These are phyloP conservation scores for Zeuzera pyrina DNA, from an alignment of 2,888 invertebrate genomes.

Conservation along the genomic window DNA sequence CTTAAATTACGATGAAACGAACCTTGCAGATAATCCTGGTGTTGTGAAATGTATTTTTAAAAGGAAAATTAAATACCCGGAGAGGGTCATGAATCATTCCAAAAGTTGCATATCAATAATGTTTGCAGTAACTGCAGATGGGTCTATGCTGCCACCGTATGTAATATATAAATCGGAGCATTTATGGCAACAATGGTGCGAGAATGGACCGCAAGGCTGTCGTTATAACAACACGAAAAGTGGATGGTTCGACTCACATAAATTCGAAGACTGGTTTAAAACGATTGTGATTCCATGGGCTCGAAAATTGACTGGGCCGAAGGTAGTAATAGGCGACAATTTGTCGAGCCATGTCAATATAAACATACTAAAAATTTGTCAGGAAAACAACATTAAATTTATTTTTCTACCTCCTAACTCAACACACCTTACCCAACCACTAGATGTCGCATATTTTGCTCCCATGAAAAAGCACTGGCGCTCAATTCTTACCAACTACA, in stretches of 20 bases:
- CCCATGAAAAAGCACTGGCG: conserved; percentile 16
- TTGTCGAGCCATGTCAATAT: not conserved
- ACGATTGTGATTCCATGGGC: conserved; percentile 9
- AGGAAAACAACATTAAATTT: conserved; percentile 13
- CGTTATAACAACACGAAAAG: not conserved
- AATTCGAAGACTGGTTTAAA: conserved; percentile 8
- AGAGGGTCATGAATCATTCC: too few relatives aligned
- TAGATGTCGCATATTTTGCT: conserved; percentile 17
- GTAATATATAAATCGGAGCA: not conserved
- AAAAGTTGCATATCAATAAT: conserved; percentile 1
- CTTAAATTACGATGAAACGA: not conserved
- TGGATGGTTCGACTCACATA: conserved; percentile 3
- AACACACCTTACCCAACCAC: conserved; percentile 16
- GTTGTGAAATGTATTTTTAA: too few relatives aligned
- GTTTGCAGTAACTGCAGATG: conserved; percentile 1
- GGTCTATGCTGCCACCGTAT: not conserved
- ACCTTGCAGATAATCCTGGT: not conserved
- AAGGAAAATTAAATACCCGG: too few relatives aligned
- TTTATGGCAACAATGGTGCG: too few relatives aligned
- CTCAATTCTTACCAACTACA: conserved; percentile 11
- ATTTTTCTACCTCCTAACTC: conserved; percentile 15
- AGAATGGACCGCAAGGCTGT: not conserved
- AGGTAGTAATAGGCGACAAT: conserved; percentile 4
- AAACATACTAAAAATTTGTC: conserved; percentile 6
- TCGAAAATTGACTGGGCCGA: not conserved